These are phyloP conservation scores for Heliconius ethilla DNA, from an alignment of 2,888 invertebrate species.

Conservation along the genomic window DNA sequence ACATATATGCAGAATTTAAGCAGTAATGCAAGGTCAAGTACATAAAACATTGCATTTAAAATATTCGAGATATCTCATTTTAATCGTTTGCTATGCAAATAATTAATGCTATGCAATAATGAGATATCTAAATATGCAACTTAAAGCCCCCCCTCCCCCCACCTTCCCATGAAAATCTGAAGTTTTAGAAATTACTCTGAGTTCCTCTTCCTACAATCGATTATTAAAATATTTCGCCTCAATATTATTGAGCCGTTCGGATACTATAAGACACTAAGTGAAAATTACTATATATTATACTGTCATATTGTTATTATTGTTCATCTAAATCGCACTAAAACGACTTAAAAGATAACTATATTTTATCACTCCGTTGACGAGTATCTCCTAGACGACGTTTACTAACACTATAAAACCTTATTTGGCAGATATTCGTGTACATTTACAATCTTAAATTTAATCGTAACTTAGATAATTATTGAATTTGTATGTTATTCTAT, in stretches of 20 bases:
- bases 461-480: neutral
- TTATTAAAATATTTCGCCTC: no score
- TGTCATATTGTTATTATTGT: neutral
- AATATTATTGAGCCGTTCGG: no score
- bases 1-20: no score
- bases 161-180: neutral
- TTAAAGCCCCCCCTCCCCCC: neutral
- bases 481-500: neutral
- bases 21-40: neutral
- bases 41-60: neutral
- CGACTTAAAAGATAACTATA: slow-evolving; percentile 46
- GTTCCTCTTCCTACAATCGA: neutral
- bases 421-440: slow-evolving; percentile 3
- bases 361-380: slow-evolving; percentile 77
- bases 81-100: neutral
- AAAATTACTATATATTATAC: neutral
- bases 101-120: no score
- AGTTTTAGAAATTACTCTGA: neutral
- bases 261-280: no score
- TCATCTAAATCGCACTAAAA: slow-evolving; percentile 32
- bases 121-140: neutral
- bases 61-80: slow-evolving; percentile 5
- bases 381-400: slow-evolving; percentile 53
- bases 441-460: slow-evolving; percentile 9
- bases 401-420: slow-evolving; percentile 37